These are phyloP conservation scores for Tenodera sinensis DNA, from an alignment of 2,888 invertebrate species.

Conservation along the genomic window DNA sequence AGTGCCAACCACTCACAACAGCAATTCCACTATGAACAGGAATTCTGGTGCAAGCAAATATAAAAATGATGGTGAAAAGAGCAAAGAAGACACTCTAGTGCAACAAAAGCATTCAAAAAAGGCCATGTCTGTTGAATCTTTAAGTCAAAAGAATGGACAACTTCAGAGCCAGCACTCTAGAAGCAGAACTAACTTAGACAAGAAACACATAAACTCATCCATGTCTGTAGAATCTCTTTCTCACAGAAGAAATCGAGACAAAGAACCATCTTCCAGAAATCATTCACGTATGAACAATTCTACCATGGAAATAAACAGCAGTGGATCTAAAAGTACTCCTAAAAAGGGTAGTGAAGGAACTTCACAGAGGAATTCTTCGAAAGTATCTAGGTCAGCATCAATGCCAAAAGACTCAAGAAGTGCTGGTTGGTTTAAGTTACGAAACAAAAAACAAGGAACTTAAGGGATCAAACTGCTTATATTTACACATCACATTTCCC, in stretches of 20 bases:
- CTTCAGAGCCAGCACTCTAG: background rate
- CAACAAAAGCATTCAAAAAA: slow-evolving; percentile 19
- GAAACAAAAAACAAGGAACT: slow-evolving; percentile 49
- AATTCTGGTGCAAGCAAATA: slow-evolving; percentile 37
- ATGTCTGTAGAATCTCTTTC: slow-evolving; percentile 22
- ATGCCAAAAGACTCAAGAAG: slow-evolving; percentile 69
- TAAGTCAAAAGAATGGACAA: slow-evolving; percentile 14
- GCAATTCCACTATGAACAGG: slow-evolving; percentile 44
- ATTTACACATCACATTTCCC: background rate
- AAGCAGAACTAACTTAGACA: slow-evolving; percentile 50
- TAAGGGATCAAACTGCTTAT: background rate
- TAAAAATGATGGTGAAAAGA: slow-evolving; percentile 35
- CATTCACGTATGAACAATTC: slow-evolving; percentile 21
- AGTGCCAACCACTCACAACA: slow-evolving; percentile 34
- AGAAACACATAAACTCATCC: slow-evolving; percentile 38
- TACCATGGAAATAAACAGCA: slow-evolving; percentile 23
- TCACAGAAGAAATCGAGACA: slow-evolving; percentile 46
- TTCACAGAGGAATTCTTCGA: slow-evolving; percentile 30
- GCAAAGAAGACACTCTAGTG: background rate
- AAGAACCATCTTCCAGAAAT: slow-evolving; percentile 5
- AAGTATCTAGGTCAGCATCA: slow-evolving; percentile 61
- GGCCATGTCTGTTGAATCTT: slow-evolving; percentile 21
- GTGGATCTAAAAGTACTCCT: slow-evolving; percentile 46
- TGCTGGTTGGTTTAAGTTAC: slow-evolving; percentile 69
- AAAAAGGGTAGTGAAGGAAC: slow-evolving; percentile 22